These are phyloP conservation scores for Mesembrinibis cayennensis DNA, from an alignment of 2,113 vertebrate species.

Conservation along the genomic window DNA sequence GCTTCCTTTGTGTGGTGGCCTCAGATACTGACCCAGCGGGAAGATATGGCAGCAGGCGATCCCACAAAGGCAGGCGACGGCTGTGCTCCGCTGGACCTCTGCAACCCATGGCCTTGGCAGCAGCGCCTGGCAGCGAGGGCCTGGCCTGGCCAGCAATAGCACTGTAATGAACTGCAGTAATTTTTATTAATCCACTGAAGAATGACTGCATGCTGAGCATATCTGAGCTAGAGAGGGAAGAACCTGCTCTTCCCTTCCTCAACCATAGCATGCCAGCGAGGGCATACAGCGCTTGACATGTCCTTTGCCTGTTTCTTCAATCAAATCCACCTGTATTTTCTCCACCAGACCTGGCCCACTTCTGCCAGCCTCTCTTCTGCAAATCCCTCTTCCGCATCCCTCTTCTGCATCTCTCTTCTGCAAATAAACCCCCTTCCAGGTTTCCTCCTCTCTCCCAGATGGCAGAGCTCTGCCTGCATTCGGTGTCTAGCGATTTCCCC, in stretches of 20 bases:
- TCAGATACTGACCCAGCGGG: background rate
- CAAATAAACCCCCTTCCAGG: background rate
- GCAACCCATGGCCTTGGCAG: background rate
- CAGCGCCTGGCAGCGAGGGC: background rate
- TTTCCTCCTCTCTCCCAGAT: rapidly evolving
- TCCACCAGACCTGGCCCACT: background rate
- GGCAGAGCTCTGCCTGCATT: background rate
- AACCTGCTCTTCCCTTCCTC: background rate
- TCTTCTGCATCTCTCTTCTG: background rate
- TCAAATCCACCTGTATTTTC: background rate
- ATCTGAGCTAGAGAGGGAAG: background rate
- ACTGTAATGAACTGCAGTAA: rapidly evolving
- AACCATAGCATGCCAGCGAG: rapidly evolving
- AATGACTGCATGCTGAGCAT: rapidly evolving
- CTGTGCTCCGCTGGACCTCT: background rate
- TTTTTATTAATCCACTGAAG: background rate
- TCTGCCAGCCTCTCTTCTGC: background rate
- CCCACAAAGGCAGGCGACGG: background rate
- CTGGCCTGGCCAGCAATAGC: too few relatives aligned
- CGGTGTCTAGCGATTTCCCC: rapidly evolving
- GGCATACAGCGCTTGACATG: rapidly evolving
- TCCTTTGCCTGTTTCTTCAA: background rate
- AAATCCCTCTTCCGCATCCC: background rate
- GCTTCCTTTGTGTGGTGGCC: background rate
- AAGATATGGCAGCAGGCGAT: rapidly evolving